These are phyloP conservation scores for Beroe forskalii DNA, from an alignment of 37 sponge, comb jelly and placozoan species.

Conservation along the genomic window DNA sequence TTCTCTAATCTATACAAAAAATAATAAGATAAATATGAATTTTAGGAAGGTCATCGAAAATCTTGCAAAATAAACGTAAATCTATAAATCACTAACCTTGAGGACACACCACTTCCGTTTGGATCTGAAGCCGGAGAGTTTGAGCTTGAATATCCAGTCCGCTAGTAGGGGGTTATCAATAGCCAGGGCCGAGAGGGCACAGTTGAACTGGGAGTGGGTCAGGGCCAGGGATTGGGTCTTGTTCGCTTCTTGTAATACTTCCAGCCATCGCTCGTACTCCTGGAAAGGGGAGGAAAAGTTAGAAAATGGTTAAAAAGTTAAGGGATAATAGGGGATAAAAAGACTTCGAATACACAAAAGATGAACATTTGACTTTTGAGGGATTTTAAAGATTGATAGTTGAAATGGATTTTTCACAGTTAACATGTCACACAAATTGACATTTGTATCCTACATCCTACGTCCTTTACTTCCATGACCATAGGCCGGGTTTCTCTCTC, in stretches of 20 bases:
- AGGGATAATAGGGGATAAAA: no score
- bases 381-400: no score
- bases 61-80: neutral
- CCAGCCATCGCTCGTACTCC: conserved; percentile 34
- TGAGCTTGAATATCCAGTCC: conserved; percentile 16
- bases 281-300: neutral
- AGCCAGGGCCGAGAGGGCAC: conserved; percentile 11
- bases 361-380: no score
- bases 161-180: neutral
- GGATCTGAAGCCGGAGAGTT: conserved; percentile 10
- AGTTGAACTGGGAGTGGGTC: neutral
- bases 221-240: conserved; percentile 8
- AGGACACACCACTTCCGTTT: conserved; percentile 55
- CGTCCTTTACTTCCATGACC: no score
- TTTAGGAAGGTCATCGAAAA: no score
- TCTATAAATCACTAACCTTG: neutral
- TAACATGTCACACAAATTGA: no score
- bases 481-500: no score
- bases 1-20: no score
- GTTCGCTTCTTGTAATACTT: neutral
- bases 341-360: no score
- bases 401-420: no score
- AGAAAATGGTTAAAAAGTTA: neutral
- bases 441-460: no score
- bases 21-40: no score